Evolutionary conservation across 2,797 vertebrate species (phyloP).

Genomic region (Leptatherina wallacei): DNA sequence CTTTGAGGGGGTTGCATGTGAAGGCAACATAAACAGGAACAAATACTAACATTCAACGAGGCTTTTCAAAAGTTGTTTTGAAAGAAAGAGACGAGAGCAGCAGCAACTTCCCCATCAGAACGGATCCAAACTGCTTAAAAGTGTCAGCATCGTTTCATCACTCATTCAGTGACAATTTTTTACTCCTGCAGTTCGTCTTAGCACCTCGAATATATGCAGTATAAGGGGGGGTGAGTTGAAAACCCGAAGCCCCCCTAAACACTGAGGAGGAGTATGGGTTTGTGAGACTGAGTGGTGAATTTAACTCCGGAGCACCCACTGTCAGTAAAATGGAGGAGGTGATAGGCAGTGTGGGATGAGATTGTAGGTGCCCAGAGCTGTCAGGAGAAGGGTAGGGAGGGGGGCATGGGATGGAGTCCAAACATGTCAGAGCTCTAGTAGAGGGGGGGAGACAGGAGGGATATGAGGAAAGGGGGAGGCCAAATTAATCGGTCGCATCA

Average conservation of each 20-base stretch:
- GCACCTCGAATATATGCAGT: not conserved
- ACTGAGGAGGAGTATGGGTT: conserved; percentile 51
- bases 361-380: conserved; percentile 62
- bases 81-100: conserved; percentile 1
- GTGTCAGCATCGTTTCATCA: conserved; percentile 14
- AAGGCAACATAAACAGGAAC: not conserved
- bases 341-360: conserved; percentile 69
- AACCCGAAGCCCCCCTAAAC: conserved; percentile 15
- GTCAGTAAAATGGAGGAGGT: conserved; percentile 74
- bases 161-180: conserved; percentile 16
- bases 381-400: conserved; percentile 34
- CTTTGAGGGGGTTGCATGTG: not conserved
- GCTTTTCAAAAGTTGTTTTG: conserved; percentile 42
- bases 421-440: conserved; percentile 54
- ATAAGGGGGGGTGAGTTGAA: not conserved
- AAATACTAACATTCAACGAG: conserved; percentile 28
- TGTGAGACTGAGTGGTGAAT: conserved; percentile 43
- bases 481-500: conserved; percentile 9
- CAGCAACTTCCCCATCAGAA: conserved; percentile 2
- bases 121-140: conserved; percentile 16
- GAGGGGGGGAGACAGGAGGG: conserved; percentile 1
- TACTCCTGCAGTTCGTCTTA: conserved; percentile 27
- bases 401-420: conserved; percentile 40
- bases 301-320: conserved; percentile 56
- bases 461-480: not conserved